Evolutionary conservation across 2,113 vertebrate species (phyloP).

Genomic region (Arothron firmamentum): DNA sequence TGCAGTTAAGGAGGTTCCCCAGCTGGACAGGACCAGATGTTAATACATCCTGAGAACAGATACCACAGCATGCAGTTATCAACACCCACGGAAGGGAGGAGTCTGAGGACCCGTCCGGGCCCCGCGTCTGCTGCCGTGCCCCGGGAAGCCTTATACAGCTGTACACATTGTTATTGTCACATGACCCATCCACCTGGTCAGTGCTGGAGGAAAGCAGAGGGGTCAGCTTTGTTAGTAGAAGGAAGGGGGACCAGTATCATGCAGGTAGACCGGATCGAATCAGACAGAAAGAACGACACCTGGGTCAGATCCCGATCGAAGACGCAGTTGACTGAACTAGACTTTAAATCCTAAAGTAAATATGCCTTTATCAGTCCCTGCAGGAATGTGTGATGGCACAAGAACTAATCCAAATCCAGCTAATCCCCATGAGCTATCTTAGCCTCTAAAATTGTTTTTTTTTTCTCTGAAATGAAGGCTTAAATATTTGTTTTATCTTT

Average conservation of each 20-base stretch:
- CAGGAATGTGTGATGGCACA: too few species aligned
- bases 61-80: conserved; percentile 67
- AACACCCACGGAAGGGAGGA: conserved; percentile 35
- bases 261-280: conserved; percentile 42
- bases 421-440: too few species aligned
- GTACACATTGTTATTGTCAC: not conserved
- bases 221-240: conserved; percentile 50
- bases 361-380: too few species aligned
- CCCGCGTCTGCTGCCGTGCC: conserved; percentile 16
- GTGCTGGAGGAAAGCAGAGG: conserved; percentile 27
- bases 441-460: too few species aligned
- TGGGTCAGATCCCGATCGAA: conserved; percentile 4
- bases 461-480: too few species aligned
- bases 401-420: too few species aligned
- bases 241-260: conserved; percentile 46
- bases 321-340: conserved; percentile 16
- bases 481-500: too few species aligned
- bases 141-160: conserved; percentile 2
- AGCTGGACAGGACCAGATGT: conserved; percentile 26
- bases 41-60: conserved; percentile 51
- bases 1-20: conserved; percentile 46
- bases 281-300: not conserved
- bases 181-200: conserved; percentile 49
- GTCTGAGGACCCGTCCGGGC: conserved; percentile 19
- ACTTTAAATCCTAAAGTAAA: conserved; percentile 36